phyloP scores from a whole-genome alignment of 2,797 vertebrate species.

The Ctenosaura bakeri region DNA sequence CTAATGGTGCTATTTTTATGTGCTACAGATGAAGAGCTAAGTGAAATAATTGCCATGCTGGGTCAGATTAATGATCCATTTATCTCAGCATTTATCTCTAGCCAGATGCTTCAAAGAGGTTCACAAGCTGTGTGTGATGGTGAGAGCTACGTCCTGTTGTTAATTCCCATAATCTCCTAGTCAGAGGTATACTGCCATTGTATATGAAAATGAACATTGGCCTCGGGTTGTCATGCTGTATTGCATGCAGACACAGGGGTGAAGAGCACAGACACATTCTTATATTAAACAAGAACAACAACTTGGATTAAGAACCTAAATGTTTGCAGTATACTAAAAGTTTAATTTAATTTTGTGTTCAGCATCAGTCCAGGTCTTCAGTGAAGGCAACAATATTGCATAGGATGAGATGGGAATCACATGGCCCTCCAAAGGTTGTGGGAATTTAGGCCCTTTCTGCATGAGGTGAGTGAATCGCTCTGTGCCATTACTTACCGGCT shows the following conservation, averaged over 20 bases:
- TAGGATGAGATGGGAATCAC: background rate
- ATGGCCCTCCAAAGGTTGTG: background rate
- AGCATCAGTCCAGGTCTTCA: background rate
- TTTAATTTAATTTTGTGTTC: background rate
- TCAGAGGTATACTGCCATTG: background rate
- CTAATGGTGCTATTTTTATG: conserved; percentile 6
- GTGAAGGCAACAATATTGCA: background rate
- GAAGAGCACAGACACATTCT: background rate
- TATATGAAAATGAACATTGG: conserved; percentile 6
- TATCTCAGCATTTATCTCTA: background rate
- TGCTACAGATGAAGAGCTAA: background rate
- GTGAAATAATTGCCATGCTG: conserved; percentile 7
- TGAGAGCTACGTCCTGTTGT: conserved; percentile 8
- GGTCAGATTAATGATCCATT: conserved; percentile 23
- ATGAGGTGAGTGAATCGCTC: too few relatives aligned
- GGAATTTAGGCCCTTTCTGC: too few relatives aligned
- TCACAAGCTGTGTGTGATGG: conserved; percentile 4
- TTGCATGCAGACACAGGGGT: background rate
- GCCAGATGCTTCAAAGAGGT: conserved; percentile 12
- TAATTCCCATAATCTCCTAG: conserved; percentile 8
- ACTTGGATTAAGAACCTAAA: background rate
- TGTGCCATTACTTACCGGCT: too few relatives aligned
- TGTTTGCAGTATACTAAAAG: background rate
- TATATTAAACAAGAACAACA: background rate
- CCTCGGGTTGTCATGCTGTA: background rate